Conservation (phyloP, 2,888 invertebrate species). For the Oligia strigilis region DNA sequence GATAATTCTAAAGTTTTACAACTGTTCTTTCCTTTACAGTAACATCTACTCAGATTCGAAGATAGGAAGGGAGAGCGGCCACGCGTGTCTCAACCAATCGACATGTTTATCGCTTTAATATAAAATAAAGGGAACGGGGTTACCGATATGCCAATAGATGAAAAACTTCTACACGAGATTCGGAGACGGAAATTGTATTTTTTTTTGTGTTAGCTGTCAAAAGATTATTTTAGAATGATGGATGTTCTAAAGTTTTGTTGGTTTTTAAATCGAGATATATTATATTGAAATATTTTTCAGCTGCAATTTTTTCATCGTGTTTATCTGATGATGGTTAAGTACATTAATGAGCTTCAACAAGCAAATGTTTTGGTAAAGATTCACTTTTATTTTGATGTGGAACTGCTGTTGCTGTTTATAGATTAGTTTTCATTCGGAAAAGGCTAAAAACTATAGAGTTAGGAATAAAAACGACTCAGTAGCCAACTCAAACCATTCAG, state of each 20-base stretch:
- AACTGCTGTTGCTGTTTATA: not conserved
- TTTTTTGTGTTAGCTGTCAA: slow-evolving; percentile 61
- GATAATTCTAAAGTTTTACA: not conserved
- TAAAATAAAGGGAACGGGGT: slow-evolving; percentile 88
- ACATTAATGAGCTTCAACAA: not conserved
- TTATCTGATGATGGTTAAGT: not conserved
- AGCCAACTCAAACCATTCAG: no score
- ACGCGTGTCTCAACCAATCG: slow-evolving; percentile 88
- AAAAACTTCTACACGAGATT: slow-evolving; percentile 83
- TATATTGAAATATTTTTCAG: not conserved
- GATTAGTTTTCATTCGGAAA: not conserved
- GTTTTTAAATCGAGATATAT: slow-evolving; percentile 39
- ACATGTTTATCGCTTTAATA: slow-evolving; percentile 91
- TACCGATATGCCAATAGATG: slow-evolving; percentile 85
- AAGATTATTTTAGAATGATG: slow-evolving; percentile 65
- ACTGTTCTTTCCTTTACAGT: slow-evolving; percentile 17
- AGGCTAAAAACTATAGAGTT: no score
- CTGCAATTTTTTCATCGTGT: not conserved
- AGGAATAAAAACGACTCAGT: not conserved
- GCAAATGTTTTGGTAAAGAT: not conserved
- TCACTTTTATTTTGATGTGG: not conserved
- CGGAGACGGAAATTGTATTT: slow-evolving; percentile 85
- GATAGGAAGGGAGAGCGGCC: slow-evolving; percentile 83
- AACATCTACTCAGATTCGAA: slow-evolving; percentile 45
- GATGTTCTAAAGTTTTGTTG: slow-evolving; percentile 39